Evolutionary conservation across 2,113 vertebrate species (phyloP), one percentile per base, ranked within the genome.

Genomic region (Tachycineta bicolor): DNA sequence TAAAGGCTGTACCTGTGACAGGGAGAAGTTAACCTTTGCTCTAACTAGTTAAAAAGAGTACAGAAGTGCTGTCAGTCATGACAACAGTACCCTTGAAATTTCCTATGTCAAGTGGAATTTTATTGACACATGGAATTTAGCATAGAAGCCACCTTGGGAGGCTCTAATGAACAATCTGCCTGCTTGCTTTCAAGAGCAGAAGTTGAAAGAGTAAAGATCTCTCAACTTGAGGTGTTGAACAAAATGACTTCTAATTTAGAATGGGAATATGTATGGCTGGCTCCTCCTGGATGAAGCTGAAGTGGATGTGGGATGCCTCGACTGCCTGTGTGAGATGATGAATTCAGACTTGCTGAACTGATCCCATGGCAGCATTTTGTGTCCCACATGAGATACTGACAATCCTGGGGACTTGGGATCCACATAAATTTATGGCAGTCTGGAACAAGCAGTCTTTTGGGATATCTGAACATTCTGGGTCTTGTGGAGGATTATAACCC

Each of bases 281-380:
- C 43, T 86, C 29, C 64, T 79, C 44, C 9, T 24, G 25, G 44
- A 29, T 59, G 47, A 78, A 84, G 65, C 34, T 34, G 52, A 62
- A 28, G 12, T 1, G 5, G 47, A 28, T 31, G 22, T 2, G 11
- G n/a, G 21, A 39, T 46, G 21, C 19, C 55, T 75, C 2, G 4
- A 13, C 12, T 55, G 19, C 25, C 47, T 59, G 16, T 8, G 0
- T n/a, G 20, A 87, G 25, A 43, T 1, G 14, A 56, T 12, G 14
- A 56, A 44, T 7, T 10, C 1, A 3, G 69, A 49, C 0, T 0
- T 14, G n/a, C 28, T 70, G 22, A 73, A 47, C 0, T 49, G 41
- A 46, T 68, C 41, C 49, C 33, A 25, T 3, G 15, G 26, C 18
- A 39, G 9, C 0, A 1, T 44, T 71, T 20, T 49, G 15, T 74